Evolutionary conservation across 2,113 vertebrate genomes (phyloP).

Genomic region (Xiphorhynchus elegans): DNA sequence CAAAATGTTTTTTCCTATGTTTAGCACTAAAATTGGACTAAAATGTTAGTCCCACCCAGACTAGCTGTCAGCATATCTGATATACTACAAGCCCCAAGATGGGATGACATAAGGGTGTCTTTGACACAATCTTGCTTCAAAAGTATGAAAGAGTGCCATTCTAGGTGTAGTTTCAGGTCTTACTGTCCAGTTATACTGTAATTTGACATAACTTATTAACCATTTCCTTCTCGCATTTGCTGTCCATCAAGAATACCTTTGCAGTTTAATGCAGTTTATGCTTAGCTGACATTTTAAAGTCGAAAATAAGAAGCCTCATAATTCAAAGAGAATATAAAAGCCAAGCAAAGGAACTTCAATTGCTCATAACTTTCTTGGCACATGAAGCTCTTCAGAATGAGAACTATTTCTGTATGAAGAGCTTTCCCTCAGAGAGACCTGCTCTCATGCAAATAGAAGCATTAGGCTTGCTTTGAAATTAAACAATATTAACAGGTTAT

Average conservation of each 20-base stretch:
- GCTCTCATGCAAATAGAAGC: neutral
- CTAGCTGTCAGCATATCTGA: neutral
- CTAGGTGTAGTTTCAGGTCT: neutral
- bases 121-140: neutral
- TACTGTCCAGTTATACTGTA: neutral
- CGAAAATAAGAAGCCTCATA: neutral
- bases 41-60: neutral
- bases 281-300: neutral
- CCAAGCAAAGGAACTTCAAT: neutral
- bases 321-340: neutral
- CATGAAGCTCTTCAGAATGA: neutral
- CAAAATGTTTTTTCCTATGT: neutral
- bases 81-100: neutral
- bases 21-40: neutral
- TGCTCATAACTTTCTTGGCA: neutral
- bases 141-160: neutral
- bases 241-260: neutral
- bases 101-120: neutral
- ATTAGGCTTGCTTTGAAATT: constrained; percentile 38
- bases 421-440: neutral
- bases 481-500: neutral
- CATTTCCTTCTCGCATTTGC: neutral
- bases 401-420: neutral
- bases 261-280: neutral
- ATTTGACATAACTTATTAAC: neutral